phyloP scores from a whole-genome alignment of 92 coral and sea anemone genomes.

The Siderastrea siderea region DNA sequence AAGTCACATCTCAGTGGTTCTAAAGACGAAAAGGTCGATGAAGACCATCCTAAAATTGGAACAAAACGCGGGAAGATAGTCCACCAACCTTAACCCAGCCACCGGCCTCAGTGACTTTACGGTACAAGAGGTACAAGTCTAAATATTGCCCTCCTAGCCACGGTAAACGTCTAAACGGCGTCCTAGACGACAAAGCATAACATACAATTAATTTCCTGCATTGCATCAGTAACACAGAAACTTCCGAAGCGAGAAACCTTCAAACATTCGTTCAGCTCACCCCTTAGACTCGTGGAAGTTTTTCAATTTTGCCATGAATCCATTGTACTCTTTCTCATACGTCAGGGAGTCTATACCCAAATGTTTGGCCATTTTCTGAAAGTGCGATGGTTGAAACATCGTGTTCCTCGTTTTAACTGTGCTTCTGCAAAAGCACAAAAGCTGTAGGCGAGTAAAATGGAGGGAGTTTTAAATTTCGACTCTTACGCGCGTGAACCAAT shows the following conservation, averaged over 20 bases:
- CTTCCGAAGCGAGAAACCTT: constrained; percentile 81
- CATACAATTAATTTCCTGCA: constrained; percentile 33
- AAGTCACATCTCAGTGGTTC: constrained; percentile 45
- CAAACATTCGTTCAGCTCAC: constrained; percentile 67
- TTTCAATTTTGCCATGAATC: constrained; percentile 93
- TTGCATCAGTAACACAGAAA: constrained; percentile 31
- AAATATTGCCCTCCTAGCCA: constrained; percentile 98
- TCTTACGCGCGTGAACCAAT: constrained; percentile 90
- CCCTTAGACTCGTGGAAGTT: constrained; percentile 97
- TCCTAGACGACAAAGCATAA: constrained; percentile 80
- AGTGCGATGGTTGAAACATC: constrained; percentile 73
- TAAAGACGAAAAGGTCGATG: constrained; percentile 8
- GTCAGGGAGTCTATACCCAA: constrained; percentile 83
- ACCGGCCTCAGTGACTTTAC: constrained; percentile 92
- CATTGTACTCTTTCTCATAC: constrained; percentile 94
- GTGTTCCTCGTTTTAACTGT: constrained; percentile 76
- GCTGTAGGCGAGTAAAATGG: constrained; percentile 89
- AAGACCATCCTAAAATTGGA: constrained; percentile 17
- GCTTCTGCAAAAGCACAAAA: constrained; percentile 81
- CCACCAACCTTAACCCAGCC: constrained; percentile 96
- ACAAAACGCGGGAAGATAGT: constrained; percentile 24
- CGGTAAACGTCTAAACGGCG: constrained; percentile 96
- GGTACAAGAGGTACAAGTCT: constrained; percentile 92
- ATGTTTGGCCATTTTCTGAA: constrained; percentile 90
- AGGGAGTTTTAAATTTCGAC: constrained; percentile 98